Evolutionary conservation across 2,888 invertebrate species (phyloP).

Genomic region (Amphimallon solstitiale): DNA sequence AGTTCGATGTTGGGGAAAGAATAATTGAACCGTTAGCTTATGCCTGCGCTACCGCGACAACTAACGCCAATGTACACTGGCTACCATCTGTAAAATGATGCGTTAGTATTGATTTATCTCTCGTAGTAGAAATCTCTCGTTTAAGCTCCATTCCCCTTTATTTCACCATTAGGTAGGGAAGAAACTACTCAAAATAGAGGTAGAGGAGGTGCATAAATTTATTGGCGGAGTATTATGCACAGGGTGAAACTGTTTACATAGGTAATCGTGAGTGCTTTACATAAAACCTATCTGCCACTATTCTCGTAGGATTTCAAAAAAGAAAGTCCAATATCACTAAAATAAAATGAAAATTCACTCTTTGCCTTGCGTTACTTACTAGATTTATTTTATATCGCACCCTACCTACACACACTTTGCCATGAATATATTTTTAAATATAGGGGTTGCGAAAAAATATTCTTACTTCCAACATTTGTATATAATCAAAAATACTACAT

Average conservation of each 20-base stretch:
- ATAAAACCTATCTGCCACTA: constrained; percentile 23
- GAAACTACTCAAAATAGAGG: constrained; percentile 30
- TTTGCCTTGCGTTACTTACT: constrained; percentile 16
- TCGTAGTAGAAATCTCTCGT: constrained; percentile 29
- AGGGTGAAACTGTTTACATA: constrained; percentile 29
- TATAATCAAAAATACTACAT: too few species aligned
- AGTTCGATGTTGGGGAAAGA: constrained; percentile 27
- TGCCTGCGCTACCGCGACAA: constrained; percentile 25
- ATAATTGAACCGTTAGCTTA: constrained; percentile 32
- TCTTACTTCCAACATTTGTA: too few species aligned
- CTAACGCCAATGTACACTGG: constrained; percentile 30
- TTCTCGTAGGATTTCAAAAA: constrained; percentile 8
- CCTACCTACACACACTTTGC: not conserved
- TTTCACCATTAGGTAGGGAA: constrained; percentile 28
- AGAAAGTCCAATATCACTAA: constrained; percentile 12
- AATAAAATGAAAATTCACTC: constrained; percentile 22
- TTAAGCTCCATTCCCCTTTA: constrained; percentile 13
- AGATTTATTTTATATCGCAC: constrained; percentile 26
- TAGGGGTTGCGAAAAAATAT: too few species aligned
- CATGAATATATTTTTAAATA: too few species aligned
- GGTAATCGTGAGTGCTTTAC: constrained; percentile 26
- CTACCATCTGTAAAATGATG: constrained; percentile 32
- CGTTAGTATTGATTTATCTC: constrained; percentile 30
- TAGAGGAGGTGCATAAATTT: constrained; percentile 30
- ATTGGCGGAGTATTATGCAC: constrained; percentile 23